Base-by-base conservation (phyloP, 2,113 vertebrate species). In the Chunga burmeisteri region DNA sequence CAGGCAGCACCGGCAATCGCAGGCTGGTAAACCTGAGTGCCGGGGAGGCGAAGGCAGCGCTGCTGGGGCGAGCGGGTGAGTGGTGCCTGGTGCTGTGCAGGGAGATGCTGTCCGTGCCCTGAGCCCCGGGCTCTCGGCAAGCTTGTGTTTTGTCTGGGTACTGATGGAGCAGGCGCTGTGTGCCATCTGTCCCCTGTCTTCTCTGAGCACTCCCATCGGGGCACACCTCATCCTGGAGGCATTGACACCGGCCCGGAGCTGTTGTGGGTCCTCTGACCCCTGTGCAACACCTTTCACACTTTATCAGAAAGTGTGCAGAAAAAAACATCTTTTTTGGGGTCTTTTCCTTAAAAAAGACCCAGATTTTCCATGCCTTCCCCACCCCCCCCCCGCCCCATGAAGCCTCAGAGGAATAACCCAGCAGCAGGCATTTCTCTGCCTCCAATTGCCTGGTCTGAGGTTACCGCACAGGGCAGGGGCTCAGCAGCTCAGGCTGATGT, bases 311-410 rank as follows among this genome's bases (percentile, higher is more conserved):
- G 38, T 38, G 38, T 65, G 46, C 13, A 50, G 18, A 59, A 40
- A 10, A 11, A 0, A 0, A 0, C 32, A 44, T 23, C 9, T n/a
- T 42, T 81, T 42, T 15, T 0, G 4, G 30, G 11, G 6, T 17
- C 11, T 65, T 61, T 79, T 22, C 26, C 25, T 71, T 46, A n/a
- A 78, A 68, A 66, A 49, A 29, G 10, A 25, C 8, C 0, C 18
- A 23, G 13, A 14, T 61, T 85, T 80, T 53, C 58, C 32, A 15
- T 23, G 17, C 0, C 1, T 7, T 52, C 17, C 15, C n/a, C n/a
- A n/a, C n/a, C n/a, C n/a, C n/a, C n/a, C 16, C 21, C 22, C 9
- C 4, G 0, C 38, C 8, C 38, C 8, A 17, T 7, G 32, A 74
- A 80, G 8, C 53, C 38, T 68, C 20, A 29, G 65, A 30, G 49